Conservation (phyloP, 1,140 invertebrate species). For the Marisa cornuarietis region DNA sequence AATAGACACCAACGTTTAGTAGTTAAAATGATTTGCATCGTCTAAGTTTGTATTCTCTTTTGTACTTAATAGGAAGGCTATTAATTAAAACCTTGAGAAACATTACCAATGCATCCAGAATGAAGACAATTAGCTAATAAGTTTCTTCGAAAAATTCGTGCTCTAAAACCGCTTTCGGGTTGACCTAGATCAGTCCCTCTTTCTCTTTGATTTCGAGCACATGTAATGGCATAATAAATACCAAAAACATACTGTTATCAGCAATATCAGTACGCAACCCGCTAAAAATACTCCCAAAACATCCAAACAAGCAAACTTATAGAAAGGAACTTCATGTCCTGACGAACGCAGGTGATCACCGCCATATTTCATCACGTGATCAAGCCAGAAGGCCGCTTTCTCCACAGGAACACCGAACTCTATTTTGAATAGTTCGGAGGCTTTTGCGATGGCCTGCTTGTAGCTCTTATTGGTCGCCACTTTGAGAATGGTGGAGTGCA, state of each 20-base stretch:
- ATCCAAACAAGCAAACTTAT: conserved; percentile 43
- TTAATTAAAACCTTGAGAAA: too few relatives aligned
- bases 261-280: neutral
- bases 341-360: conserved; percentile 39
- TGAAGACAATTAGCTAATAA: too few relatives aligned
- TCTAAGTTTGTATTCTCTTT: too few relatives aligned
- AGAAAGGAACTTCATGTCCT: conserved; percentile 33
- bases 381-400: conserved; percentile 43
- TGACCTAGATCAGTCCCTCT: too few relatives aligned
- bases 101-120: too few relatives aligned
- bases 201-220: too few relatives aligned
- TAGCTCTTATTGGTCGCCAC: conserved; percentile 36
- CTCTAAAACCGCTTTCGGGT: too few relatives aligned
- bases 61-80: too few relatives aligned
- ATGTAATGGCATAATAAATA: neutral
- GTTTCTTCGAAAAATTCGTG: too few relatives aligned
- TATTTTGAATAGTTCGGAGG: conserved; percentile 40
- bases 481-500: conserved; percentile 29
- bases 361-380: conserved; percentile 51
- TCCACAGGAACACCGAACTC: conserved; percentile 32
- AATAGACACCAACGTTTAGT: too few relatives aligned
- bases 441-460: conserved; percentile 37
- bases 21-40: too few relatives aligned
- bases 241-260: neutral
- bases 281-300: conserved; percentile 22